These are phyloP conservation scores for Tragelaphus imberbis DNA, from an alignment of 2,113 vertebrate species.

Conservation along the genomic window DNA sequence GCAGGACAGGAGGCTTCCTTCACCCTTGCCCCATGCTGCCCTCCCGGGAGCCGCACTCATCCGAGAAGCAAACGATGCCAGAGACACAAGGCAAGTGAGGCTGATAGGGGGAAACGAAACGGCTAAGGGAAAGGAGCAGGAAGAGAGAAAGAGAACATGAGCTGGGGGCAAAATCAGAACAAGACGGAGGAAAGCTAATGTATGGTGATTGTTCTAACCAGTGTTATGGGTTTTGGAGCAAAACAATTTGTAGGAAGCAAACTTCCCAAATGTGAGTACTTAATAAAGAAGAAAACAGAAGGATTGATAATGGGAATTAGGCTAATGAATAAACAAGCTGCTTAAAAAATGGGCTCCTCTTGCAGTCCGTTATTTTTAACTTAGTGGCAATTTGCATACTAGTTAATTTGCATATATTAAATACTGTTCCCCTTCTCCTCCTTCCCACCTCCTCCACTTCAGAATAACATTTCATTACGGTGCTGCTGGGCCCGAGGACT, in stretches of 20 bases:
- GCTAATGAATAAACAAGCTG: constrained; percentile 79
- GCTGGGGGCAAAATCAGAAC: constrained; percentile 15
- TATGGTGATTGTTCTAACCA: constrained; percentile 63
- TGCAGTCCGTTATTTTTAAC: constrained; percentile 81
- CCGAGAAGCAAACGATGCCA: constrained; percentile 16
- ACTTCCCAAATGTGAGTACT: constrained; percentile 67
- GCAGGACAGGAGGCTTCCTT: background rate
- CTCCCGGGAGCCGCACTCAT: background rate
- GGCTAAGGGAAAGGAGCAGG: background rate
- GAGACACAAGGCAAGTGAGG: background rate
- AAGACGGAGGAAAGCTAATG: constrained; percentile 31
- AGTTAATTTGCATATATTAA: constrained; percentile 86
- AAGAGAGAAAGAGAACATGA: background rate
- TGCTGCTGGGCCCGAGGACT: constrained; percentile 77
- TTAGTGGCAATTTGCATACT: constrained; percentile 78
- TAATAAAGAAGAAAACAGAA: constrained; percentile 57
- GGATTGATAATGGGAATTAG: constrained; percentile 72
- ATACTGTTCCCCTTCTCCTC: constrained; percentile 74
- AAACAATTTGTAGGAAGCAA: constrained; percentile 65
- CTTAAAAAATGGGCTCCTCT: constrained; percentile 72
- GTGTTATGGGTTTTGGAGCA: constrained; percentile 66
- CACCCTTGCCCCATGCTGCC: background rate
- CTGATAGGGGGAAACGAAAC: background rate
- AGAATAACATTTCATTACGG: constrained; percentile 78
- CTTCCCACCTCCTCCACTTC: constrained; percentile 70